Base-by-base conservation (phyloP, 64 coral and sea anemone species). In the Catalaphyllia jardinei region DNA sequence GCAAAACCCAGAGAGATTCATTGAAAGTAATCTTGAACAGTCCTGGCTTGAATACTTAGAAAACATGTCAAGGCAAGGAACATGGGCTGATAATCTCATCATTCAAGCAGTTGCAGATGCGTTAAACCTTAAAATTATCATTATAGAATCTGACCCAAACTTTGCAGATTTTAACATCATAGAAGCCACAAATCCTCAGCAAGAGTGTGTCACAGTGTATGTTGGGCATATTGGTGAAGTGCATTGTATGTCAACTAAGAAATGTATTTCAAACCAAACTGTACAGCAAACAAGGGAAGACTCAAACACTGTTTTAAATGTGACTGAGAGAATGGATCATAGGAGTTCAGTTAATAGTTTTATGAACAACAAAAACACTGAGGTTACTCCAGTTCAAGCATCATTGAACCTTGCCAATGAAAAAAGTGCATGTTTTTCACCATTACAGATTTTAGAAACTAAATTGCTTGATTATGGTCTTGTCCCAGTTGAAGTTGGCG, bases 41-140 rank as follows among this genome's bases (percentile, higher is more conserved):
- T 62, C 79, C 50, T 62, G 79, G 79, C 29, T 62, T 24, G 17
- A 29, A 29, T 83, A 83, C 33, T 83, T 83, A 83, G 18, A 38
- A 16, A 27, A 60, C 29, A 83, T 83, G 22, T 83, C 79, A 11
- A 22, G 19, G 63, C 79, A 83, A 83, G 79, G 79, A 62, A 83
- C 79, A 62, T 83, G 79, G 79, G 79, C 79, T 63, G 79, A 83
- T 60, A 17, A 65, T 24, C 18, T 65, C 24, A 24, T 65, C 52
- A 83, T 60, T 30, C 63, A 83, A 83, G 79, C 79, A n/a, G 79
- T 83, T 30, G 38, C 79, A 33, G 79, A 83, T 59, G 20, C 79
- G 11, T 29, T 61, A 51, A 83, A 83, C 63, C 28, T 83, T n/a
- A 83, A 60, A 62, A 83, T 83, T 52, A 8, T 54, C 16, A 83